These are phyloP conservation scores for Oegoconia quadripuncta DNA, from an alignment of 2,888 invertebrate genomes.

Conservation along the genomic window DNA sequence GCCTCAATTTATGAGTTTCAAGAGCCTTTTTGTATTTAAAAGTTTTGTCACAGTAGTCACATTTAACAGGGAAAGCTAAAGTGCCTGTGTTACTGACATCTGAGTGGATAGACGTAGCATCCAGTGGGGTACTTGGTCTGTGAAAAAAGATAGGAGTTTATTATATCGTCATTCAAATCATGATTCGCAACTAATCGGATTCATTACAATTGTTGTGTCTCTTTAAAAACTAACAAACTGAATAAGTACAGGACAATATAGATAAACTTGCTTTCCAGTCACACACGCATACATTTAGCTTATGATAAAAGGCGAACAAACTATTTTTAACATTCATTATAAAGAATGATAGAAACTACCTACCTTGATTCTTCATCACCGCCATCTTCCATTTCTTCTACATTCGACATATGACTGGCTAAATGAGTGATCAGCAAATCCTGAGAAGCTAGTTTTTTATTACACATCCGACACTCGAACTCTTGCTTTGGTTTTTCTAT, in stretches of 20 bases:
- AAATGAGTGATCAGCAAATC: constrained; percentile 59
- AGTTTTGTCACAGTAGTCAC: constrained; percentile 54
- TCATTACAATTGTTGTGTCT: no score
- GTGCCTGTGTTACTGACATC: constrained; percentile 31
- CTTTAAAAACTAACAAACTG: no score
- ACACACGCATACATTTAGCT: no score
- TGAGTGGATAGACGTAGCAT: constrained; percentile 45
- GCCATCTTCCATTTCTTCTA: constrained; percentile 41
- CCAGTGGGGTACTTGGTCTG: constrained; percentile 52
- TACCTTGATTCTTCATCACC: constrained; percentile 53
- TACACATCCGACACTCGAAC: constrained; percentile 62
- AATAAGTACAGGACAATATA: no score
- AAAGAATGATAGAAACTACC: no score
- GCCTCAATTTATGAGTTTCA: constrained; percentile 38
- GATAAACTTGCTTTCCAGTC: no score
- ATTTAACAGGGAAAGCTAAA: constrained; percentile 36
- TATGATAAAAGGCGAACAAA: no score
- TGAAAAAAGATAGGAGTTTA: constrained; percentile 9
- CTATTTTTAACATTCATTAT: no score
- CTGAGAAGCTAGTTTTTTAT: constrained; percentile 50
- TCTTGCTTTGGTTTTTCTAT: constrained; percentile 12
- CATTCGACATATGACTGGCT: constrained; percentile 61
- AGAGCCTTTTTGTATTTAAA: constrained; percentile 64
- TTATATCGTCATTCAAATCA: no score
- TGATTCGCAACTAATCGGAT: no score